These are phyloP conservation scores for Phycodurus eques DNA, from an alignment of 2,113 vertebrate genomes.

Conservation along the genomic window DNA sequence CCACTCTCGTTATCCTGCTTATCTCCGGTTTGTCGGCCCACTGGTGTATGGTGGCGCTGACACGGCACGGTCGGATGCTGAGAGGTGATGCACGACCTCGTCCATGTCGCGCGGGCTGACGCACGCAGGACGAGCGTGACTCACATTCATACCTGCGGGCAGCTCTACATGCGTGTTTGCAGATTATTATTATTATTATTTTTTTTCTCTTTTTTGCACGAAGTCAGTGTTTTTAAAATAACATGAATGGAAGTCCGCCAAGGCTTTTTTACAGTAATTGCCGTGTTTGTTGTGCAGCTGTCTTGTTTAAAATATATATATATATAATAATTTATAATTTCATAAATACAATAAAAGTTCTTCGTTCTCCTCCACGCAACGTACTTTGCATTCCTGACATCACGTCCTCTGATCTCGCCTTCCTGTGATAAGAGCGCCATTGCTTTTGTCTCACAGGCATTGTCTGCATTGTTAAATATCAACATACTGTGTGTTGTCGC, in stretches of 20 bases:
- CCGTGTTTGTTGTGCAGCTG: constrained; percentile 17
- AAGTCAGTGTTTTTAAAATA: not conserved
- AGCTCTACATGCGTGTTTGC: not conserved
- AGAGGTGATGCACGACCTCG: constrained; percentile 4
- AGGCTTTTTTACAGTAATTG: constrained; percentile 6
- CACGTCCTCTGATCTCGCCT: constrained; percentile 34
- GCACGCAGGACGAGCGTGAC: not conserved
- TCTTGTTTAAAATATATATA: not conserved
- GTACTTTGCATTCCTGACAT: constrained; percentile 15
- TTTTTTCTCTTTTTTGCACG: not conserved
- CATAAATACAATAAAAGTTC: not conserved
- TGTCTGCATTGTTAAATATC: constrained; percentile 18
- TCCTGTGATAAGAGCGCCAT: constrained; percentile 32
- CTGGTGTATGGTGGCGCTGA: not conserved
- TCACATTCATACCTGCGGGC: constrained; percentile 3
- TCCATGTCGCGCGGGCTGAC: not conserved
- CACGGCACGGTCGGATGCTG: not conserved
- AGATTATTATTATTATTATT: not conserved
- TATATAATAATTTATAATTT: too few relatives aligned
- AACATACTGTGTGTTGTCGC: not conserved
- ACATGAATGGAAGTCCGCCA: not conserved
- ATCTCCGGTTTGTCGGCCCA: not conserved
- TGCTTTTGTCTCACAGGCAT: constrained; percentile 25
- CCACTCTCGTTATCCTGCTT: not conserved
- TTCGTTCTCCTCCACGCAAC: constrained; percentile 4